Percentiles rank a stretch among this genome's conserved stretches.
Evolutionary conservation across 2,888 invertebrate species (phyloP).

Genomic region (Melikaiella ostensackeni): DNA sequence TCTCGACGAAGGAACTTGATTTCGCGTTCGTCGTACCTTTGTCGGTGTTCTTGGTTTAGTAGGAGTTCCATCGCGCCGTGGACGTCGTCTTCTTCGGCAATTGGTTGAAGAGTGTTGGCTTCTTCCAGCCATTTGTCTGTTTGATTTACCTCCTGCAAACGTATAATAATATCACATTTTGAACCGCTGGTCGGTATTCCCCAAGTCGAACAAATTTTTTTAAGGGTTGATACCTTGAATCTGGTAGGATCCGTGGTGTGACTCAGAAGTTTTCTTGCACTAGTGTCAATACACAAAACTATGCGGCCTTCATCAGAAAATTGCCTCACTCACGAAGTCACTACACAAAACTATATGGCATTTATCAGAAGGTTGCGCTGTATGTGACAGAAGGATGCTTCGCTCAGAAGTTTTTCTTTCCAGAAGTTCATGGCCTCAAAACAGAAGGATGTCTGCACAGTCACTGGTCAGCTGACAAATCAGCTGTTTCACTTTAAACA

Average conservation of each 20-base stretch:
- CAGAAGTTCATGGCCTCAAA: background rate
- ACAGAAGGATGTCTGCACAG: background rate
- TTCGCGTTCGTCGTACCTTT: background rate
- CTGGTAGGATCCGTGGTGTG: background rate
- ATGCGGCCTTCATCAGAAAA: background rate
- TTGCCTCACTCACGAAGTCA: no score
- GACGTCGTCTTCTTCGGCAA: background rate
- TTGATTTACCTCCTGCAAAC: slow-evolving; percentile 1
- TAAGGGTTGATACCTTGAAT: background rate
- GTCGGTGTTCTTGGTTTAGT: background rate
- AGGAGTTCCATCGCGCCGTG: no score
- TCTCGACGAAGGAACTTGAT: background rate
- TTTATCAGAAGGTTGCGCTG: background rate
- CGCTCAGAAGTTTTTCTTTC: background rate
- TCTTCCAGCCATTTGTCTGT: background rate
- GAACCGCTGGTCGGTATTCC: background rate
- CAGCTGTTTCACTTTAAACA: background rate
- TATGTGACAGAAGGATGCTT: background rate
- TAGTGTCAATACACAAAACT: background rate
- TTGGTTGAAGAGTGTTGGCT: background rate
- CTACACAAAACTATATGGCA: no score
- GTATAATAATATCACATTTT: background rate
- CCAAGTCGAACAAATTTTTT: background rate
- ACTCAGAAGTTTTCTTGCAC: background rate
- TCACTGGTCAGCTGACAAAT: no score